phyloP scores from a whole-genome alignment of 1,140 invertebrate genomes.

The Neodiprion lecontei region DNA sequence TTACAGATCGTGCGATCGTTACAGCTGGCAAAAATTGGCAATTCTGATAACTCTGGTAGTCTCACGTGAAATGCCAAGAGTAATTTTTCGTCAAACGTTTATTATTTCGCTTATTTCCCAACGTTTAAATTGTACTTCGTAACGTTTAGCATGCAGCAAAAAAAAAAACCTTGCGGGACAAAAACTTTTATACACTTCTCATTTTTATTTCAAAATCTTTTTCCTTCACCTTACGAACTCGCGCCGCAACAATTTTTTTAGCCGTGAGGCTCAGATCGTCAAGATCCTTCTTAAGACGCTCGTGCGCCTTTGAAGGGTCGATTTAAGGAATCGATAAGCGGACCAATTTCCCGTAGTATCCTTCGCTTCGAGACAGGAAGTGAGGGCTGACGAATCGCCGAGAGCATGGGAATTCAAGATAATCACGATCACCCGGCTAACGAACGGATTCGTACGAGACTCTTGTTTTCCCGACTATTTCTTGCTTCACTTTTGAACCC shows the following conservation, averaged over 20 bases:
- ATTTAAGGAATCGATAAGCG: not conserved
- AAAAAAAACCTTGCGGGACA: no score
- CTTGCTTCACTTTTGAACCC: not conserved
- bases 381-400: not conserved
- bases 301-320: no score
- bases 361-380: not conserved
- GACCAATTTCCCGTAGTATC: not conserved
- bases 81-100: not conserved
- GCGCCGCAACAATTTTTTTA: no score
- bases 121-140: no score
- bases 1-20: no score
- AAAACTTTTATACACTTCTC: not conserved
- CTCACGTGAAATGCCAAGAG: not conserved
- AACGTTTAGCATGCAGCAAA: no score
- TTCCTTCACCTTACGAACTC: not conserved
- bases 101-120: no score
- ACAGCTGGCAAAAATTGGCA: no score
- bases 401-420: not conserved
- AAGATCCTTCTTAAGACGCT: no score
- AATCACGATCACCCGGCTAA: not conserved
- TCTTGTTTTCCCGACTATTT: not conserved
- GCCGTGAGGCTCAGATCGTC: no score
- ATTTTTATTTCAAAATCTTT: not conserved
- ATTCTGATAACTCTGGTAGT: no score
- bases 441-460: not conserved